Conservation (phyloP, 2,888 invertebrate species). For the Megastigmus dorsalis region DNA sequence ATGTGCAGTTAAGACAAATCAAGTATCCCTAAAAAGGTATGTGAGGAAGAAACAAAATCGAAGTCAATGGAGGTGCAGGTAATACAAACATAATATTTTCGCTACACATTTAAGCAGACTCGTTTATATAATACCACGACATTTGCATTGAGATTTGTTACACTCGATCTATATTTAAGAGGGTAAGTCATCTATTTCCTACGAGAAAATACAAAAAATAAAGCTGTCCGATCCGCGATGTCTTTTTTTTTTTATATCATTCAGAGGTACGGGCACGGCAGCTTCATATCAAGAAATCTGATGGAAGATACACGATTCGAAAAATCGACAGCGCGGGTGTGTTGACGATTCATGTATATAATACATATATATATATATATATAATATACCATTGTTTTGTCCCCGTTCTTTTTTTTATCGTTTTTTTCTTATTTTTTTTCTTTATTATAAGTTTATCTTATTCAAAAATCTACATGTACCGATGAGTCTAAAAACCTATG, state of each 20-base stretch:
- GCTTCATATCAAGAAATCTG: conserved; percentile 49
- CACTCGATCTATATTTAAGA: conserved; percentile 19
- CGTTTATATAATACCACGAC: not conserved
- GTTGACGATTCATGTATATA: conserved; percentile 16
- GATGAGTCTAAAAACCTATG: conserved; percentile 23
- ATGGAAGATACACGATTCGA: conserved; percentile 50
- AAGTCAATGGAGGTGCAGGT: not conserved
- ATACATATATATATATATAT: not conserved
- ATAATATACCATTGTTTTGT: conserved; percentile 16
- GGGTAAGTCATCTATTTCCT: conserved; percentile 15
- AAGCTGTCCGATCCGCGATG: conserved; percentile 34
- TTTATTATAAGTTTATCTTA: conserved; percentile 9
- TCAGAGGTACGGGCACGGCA: conserved; percentile 35
- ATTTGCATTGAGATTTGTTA: not conserved
- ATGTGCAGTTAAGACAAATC: not conserved
- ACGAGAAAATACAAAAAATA: conserved; percentile 51
- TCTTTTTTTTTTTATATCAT: conserved; percentile 42
- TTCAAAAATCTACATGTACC: conserved; percentile 29
- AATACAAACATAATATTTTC: not conserved
- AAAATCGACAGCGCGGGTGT: conserved; percentile 35
- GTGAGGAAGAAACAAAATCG: too few species aligned
- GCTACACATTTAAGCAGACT: not conserved
- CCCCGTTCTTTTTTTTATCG: not conserved
- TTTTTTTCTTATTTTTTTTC: too few species aligned
- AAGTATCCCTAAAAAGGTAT: not conserved